These are phyloP conservation scores for Meiosimyza platycephala DNA, from an alignment of 2,888 invertebrate species.

Conservation along the genomic window DNA sequence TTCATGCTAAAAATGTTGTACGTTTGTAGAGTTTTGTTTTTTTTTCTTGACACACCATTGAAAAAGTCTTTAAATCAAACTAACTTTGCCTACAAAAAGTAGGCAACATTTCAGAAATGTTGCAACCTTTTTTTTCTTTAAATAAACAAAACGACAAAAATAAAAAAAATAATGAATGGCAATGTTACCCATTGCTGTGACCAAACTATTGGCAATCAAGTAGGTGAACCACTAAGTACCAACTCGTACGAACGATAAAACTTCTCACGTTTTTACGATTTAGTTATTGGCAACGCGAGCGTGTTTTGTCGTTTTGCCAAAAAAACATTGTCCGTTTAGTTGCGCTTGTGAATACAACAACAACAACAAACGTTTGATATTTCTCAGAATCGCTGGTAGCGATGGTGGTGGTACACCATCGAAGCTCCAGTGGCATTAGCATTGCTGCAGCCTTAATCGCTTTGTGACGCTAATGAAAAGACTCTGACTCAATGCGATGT, in stretches of 20 bases:
- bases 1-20: too few relatives aligned
- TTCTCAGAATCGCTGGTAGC: constrained; percentile 5
- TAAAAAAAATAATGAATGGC: too few relatives aligned
- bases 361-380: not conserved
- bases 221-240: not conserved
- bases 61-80: too few relatives aligned
- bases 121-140: too few relatives aligned
- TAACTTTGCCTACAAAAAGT: too few relatives aligned
- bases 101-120: too few relatives aligned
- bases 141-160: too few relatives aligned
- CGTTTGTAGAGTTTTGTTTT: too few relatives aligned
- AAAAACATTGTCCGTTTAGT: constrained; percentile 1
- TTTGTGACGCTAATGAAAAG: constrained; percentile 45
- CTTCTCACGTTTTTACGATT: constrained; percentile 59
- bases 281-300: constrained; percentile 39
- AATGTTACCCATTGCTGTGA: not conserved
- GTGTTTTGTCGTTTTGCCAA: not conserved
- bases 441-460: constrained; percentile 17
- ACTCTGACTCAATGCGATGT: constrained; percentile 50
- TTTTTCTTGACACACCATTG: too few relatives aligned
- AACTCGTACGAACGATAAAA: constrained; percentile 37
- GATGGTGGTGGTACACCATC: constrained; percentile 25
- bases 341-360: not conserved
- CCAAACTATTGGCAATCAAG: not conserved
- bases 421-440: constrained; percentile 43